Evolutionary conservation across 2,888 invertebrate species (phyloP), one percentile per base, ranked within the genome.

Genomic region (Willowsia nigromaculata): DNA sequence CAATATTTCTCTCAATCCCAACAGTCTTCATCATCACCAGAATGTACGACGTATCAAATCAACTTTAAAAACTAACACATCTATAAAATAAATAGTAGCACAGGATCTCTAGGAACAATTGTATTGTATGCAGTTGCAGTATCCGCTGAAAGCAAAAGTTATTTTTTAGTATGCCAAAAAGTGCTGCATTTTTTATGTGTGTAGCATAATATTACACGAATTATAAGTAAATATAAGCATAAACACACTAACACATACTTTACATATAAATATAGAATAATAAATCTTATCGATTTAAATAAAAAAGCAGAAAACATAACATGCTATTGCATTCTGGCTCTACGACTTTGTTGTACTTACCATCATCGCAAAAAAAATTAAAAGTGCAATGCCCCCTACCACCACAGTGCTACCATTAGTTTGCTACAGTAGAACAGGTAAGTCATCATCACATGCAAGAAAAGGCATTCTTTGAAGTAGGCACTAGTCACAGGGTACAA

Each of bases 301-400:
- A 74, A 15, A 47, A 18, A 71, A 40, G 11, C 18, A 68, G 11
- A 62, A 18, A 27, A 59, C 25, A 27, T 27, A 62, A 27, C 6
- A 59, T 59, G 27, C 0, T 9, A 74, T 27, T 47, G 47, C 74
- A 74, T 13, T n/a, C 40, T 4, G 43, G 25, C 22, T 15, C 22
- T 18, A 25, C 11, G 2, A 22, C 18, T 37, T 65, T 50, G 59
- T 88, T 82, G 71, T 80, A 84, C 84, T 88, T 84, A 84, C 80
- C 85, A 53, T 74, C 47, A 47, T 40, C 47, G 30, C 65, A 80
- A 40, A 80, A 85, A 90, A 89, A 86, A 90, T 90, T 90, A 90
- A 90, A 90, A 86, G 89, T 90, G 86, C 89, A 90, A 78, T 90
- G 89, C 89, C 89, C 89, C 86, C 62, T 81, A 5, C 59, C 4